These are phyloP conservation scores for Melinopterus prodromus DNA, from an alignment of 2,888 invertebrate genomes.

Conservation along the genomic window DNA sequence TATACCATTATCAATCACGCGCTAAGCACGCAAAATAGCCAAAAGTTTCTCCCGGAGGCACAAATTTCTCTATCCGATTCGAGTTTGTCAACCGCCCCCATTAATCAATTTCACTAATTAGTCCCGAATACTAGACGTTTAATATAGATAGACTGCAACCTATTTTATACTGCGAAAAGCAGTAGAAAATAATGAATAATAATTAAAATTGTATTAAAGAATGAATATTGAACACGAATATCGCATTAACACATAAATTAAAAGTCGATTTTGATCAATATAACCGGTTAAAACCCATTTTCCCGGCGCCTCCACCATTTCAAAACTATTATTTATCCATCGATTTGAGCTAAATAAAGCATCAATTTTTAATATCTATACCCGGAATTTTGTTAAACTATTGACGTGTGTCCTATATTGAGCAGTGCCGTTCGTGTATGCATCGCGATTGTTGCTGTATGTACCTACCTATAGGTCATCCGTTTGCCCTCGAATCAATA, in stretches of 20 bases:
- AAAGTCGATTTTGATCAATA: too few species aligned
- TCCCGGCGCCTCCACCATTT: too few species aligned
- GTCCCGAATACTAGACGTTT: constrained; percentile 8
- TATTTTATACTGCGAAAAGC: constrained; percentile 8
- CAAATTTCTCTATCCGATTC: constrained; percentile 12
- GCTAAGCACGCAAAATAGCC: not conserved
- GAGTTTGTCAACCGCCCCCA: constrained; percentile 30
- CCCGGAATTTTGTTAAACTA: too few species aligned
- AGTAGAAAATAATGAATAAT: too few species aligned
- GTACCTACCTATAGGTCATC: constrained; percentile 14
- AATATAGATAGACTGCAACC: constrained; percentile 28
- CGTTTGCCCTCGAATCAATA: constrained; percentile 17
- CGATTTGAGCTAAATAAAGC: too few species aligned
- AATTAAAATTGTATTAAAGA: too few species aligned
- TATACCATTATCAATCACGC: constrained; percentile 27
- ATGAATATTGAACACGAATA: too few species aligned
- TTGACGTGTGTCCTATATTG: too few species aligned
- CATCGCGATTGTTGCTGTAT: not conserved
- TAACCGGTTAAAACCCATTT: too few species aligned
- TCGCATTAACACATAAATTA: too few species aligned
- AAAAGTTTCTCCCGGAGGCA: constrained; percentile 21
- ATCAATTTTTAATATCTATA: too few species aligned
- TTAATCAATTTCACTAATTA: constrained; percentile 35
- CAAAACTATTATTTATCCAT: too few species aligned
- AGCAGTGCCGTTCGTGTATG: not conserved